phyloP scores from a whole-genome alignment of 2,888 invertebrate genomes.

The Rhamnusium bicolor region DNA sequence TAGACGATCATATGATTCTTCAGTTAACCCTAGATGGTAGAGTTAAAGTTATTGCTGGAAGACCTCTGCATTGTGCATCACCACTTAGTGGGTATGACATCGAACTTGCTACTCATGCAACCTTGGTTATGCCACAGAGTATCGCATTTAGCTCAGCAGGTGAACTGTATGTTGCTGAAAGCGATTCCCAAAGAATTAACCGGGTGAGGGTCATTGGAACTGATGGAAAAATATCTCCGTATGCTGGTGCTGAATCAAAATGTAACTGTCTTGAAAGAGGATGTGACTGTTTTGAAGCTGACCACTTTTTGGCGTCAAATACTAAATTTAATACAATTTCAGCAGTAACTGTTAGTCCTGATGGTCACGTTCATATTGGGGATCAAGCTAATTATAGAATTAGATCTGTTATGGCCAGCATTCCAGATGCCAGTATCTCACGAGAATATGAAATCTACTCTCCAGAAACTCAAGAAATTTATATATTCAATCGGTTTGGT shows the following conservation, averaged over 20 bases:
- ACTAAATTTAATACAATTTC: slow-evolving; percentile 96
- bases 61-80: slow-evolving; percentile 93
- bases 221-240: slow-evolving; percentile 93
- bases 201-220: slow-evolving; percentile 92
- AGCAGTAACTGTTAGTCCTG: slow-evolving; percentile 93
- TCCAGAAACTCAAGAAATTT: slow-evolving; percentile 95
- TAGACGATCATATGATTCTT: slow-evolving; percentile 96
- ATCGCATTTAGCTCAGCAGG: slow-evolving; percentile 95
- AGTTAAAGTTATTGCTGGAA: slow-evolving; percentile 93
- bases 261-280: slow-evolving; percentile 94
- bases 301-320: slow-evolving; percentile 92
- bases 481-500: slow-evolving; percentile 94
- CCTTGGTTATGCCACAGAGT: slow-evolving; percentile 93
- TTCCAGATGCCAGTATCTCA: slow-evolving; percentile 87
- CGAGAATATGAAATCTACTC: slow-evolving; percentile 95
- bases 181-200: slow-evolving; percentile 95
- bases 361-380: slow-evolving; percentile 94
- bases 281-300: slow-evolving; percentile 94
- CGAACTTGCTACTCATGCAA: slow-evolving; percentile 92
- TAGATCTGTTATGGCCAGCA: slow-evolving; percentile 90
- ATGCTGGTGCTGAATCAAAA: slow-evolving; percentile 94
- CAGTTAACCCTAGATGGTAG: slow-evolving; percentile 93
- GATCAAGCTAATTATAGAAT: slow-evolving; percentile 95
- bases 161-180: slow-evolving; percentile 94
- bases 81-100: slow-evolving; percentile 85